These are phyloP conservation scores for Netelia inedita DNA, from an alignment of 2,888 invertebrate species.

Conservation along the genomic window DNA sequence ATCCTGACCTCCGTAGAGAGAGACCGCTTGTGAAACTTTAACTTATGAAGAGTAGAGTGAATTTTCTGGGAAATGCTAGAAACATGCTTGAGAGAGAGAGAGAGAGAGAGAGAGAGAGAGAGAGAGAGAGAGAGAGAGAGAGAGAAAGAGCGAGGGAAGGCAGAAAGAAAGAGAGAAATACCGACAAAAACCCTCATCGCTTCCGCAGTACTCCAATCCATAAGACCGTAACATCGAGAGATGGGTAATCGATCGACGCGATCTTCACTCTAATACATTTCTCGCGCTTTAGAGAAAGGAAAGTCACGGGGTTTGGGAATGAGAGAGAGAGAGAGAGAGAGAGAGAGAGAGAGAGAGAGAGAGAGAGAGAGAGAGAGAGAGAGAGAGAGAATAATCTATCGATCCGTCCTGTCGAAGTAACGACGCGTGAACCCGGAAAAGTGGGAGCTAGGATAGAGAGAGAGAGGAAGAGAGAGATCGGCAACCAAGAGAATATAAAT, in stretches of 20 bases:
- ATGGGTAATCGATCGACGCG: constrained; percentile 57
- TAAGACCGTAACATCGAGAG: constrained; percentile 75
- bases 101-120: constrained; percentile 13
- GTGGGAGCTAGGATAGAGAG: constrained; percentile 35
- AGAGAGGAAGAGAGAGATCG: constrained; percentile 34
- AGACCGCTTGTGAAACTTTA: too few species aligned
- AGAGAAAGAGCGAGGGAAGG: too few species aligned
- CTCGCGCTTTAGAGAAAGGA: neutral
- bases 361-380: neutral
- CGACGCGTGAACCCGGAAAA: constrained; percentile 79
- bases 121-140: too few species aligned
- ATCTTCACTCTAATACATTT: constrained; percentile 28
- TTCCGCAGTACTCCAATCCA: constrained; percentile 78
- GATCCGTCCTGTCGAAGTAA: constrained; percentile 73
- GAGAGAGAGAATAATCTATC: constrained; percentile 61
- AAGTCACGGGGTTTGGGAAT: constrained; percentile 9
- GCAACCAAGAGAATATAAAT: constrained; percentile 47
- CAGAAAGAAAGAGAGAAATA: constrained; percentile 15
- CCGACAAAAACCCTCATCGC: constrained; percentile 70
- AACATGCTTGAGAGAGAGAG: too few species aligned
- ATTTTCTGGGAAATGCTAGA: too few species aligned
- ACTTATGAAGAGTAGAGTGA: too few species aligned
- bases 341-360: constrained; percentile 53
- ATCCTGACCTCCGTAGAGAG: too few species aligned
- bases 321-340: constrained; percentile 48